phyloP scores from a whole-genome alignment of 2,113 vertebrate genomes.

The Pelodiscus sinensis region DNA sequence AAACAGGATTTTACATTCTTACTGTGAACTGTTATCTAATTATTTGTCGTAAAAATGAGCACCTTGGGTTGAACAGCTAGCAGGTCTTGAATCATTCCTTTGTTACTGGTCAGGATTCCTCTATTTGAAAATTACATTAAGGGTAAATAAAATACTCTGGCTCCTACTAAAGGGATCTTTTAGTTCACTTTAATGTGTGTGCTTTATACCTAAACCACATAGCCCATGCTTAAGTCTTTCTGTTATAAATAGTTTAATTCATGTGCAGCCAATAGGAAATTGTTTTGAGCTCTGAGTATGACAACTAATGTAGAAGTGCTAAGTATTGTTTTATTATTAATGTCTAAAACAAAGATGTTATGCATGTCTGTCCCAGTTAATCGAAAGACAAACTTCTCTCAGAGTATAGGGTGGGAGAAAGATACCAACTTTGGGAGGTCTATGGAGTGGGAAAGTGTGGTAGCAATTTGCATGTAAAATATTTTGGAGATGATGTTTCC shows the following conservation, averaged over 20 bases:
- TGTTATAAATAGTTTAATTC: conserved; percentile 47
- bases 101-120: rapidly evolving
- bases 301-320: conserved; percentile 53
- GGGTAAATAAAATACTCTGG: conserved; percentile 10
- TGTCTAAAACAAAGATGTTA: conserved; percentile 12
- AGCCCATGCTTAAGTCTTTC: conserved; percentile 36
- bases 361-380: conserved; percentile 29
- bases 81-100: not conserved
- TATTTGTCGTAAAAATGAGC: not conserved
- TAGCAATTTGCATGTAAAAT: not conserved
- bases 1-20: too few species aligned
- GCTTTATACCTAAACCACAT: conserved; percentile 30
- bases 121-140: conserved; percentile 11
- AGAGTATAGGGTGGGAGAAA: conserved; percentile 29
- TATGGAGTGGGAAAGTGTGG: not conserved
- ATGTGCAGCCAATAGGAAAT: conserved; percentile 52
- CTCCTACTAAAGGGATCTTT: conserved; percentile 35
- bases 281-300: conserved; percentile 60
- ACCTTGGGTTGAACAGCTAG: not conserved
- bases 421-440: conserved; percentile 16
- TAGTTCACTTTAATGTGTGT: conserved; percentile 20
- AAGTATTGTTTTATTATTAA: conserved; percentile 48
- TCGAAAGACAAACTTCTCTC: conserved; percentile 26
- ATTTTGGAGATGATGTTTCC: not conserved
- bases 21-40: conserved; percentile 39